phyloP scores from a whole-genome alignment of 2,113 vertebrate genomes.

The Triplophysa rosa region DNA sequence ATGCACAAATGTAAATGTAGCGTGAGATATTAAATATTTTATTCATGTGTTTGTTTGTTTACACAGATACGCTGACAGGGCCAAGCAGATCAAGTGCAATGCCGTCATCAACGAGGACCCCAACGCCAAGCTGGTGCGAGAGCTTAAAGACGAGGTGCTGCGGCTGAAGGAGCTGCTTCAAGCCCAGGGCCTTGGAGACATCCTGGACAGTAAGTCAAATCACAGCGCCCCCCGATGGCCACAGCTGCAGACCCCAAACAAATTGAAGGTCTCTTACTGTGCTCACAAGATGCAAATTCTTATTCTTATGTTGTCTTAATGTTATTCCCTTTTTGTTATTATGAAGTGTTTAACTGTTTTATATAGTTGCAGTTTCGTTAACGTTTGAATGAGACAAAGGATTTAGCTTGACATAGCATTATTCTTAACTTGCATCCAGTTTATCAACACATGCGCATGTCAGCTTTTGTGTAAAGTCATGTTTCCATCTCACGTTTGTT shows the following conservation, averaged over 20 bases:
- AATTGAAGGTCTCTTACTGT: conserved; percentile 14
- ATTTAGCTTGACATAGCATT: too few species aligned
- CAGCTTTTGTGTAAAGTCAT: conserved; percentile 20
- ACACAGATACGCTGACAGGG: conserved; percentile 91
- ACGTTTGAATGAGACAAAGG: too few species aligned
- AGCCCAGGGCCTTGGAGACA: conserved; percentile 95
- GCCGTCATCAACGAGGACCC: conserved; percentile 98
- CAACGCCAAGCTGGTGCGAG: conserved; percentile 94
- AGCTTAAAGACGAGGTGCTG: conserved; percentile 94
- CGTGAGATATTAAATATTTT: too few species aligned
- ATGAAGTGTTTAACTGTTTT: conserved; percentile 5
- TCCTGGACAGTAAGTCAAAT: conserved; percentile 93
- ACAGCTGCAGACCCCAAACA: not conserved
- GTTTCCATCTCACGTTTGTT: conserved; percentile 50
- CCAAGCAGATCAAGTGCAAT: conserved; percentile 98
- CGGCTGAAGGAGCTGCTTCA: conserved; percentile 93
- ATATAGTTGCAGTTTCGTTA: not conserved
- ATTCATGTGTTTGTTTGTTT: too few species aligned
- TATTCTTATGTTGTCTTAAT: conserved; percentile 8
- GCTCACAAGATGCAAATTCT: conserved; percentile 13
- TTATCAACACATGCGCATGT: conserved; percentile 15
- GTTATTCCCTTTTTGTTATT: not conserved
- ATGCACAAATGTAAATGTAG: too few species aligned
- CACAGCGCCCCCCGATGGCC: conserved; percentile 38
- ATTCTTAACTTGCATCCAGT: not conserved